phyloP scores from a whole-genome alignment of 2,797 vertebrate species.

The Eidolon dupreanum region DNA sequence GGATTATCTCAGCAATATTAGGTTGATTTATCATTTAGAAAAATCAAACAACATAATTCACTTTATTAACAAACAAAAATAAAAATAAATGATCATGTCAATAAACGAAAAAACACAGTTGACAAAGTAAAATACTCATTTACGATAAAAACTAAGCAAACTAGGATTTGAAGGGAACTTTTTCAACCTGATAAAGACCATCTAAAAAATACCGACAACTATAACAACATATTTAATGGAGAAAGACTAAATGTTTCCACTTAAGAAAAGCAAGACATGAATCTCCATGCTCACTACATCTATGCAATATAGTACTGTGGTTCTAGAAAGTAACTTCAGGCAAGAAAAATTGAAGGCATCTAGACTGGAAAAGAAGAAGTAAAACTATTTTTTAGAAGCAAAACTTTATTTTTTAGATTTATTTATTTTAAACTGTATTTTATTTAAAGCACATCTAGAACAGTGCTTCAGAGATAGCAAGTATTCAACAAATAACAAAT shows the following conservation, averaged over 20 bases:
- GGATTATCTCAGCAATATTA: not conserved
- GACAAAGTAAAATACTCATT: not conserved
- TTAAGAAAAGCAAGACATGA: not conserved
- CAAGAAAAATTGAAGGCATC: not conserved
- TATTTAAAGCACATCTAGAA: not conserved
- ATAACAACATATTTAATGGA: not conserved
- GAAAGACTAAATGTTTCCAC: not conserved
- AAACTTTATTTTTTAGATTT: too few relatives aligned
- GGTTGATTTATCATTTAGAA: not conserved
- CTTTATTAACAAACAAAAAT: not conserved
- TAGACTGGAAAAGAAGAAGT: not conserved
- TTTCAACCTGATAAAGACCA: not conserved
- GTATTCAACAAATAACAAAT: not conserved
- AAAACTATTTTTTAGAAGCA: not conserved
- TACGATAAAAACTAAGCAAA: not conserved
- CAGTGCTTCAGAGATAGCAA: not conserved
- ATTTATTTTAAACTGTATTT: too few relatives aligned
- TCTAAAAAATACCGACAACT: not conserved
- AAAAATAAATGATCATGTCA: not conserved
- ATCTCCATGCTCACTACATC: not conserved
- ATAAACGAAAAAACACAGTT: not conserved
- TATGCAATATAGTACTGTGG: not conserved
- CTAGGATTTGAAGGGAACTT: not conserved
- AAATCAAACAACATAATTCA: not conserved
- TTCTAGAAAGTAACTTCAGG: not conserved